These are phyloP conservation scores for Perognathus longimembris DNA, from an alignment of 2,113 vertebrate species.

Conservation along the genomic window DNA sequence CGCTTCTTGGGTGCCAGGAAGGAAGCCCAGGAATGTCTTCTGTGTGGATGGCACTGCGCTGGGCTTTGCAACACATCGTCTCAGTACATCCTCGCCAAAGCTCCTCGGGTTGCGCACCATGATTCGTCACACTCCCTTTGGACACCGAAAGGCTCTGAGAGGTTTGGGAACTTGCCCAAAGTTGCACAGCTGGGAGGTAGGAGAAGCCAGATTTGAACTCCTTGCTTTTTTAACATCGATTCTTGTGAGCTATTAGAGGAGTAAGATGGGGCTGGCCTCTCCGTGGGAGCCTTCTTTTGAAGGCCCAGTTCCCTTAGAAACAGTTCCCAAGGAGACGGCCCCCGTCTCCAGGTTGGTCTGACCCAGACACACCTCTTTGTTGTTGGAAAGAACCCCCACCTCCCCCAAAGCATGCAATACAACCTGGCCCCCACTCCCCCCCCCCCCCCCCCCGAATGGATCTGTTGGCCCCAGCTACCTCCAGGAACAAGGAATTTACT, in stretches of 20 bases:
- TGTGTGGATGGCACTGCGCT: neutral
- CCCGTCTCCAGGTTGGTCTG: neutral
- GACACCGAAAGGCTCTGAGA: conserved; percentile 53
- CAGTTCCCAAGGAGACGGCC: neutral
- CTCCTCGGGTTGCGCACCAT: neutral
- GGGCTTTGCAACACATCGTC: neutral
- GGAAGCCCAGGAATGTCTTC: neutral
- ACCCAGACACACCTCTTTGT: neutral
- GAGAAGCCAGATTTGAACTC: neutral
- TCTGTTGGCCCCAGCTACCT: too few species aligned
- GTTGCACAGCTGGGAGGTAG: conserved; percentile 16
- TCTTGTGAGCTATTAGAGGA: neutral
- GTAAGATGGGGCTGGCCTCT: neutral
- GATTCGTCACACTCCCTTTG: neutral
- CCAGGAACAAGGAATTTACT: neutral
- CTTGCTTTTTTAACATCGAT: conserved; percentile 7
- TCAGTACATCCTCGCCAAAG: neutral
- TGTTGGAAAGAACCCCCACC: neutral
- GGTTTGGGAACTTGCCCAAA: neutral
- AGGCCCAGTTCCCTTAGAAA: neutral
- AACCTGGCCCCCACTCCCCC: neutral
- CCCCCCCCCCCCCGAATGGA: too few species aligned
- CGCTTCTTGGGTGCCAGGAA: neutral
- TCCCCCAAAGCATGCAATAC: neutral
- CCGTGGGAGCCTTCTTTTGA: neutral